A percentile compares a stretch with the other conserved stretches of the same genome.
These are phyloP conservation scores for Bubo blakistoni DNA, from an alignment of 2,113 vertebrate genomes.

Conservation along the genomic window DNA sequence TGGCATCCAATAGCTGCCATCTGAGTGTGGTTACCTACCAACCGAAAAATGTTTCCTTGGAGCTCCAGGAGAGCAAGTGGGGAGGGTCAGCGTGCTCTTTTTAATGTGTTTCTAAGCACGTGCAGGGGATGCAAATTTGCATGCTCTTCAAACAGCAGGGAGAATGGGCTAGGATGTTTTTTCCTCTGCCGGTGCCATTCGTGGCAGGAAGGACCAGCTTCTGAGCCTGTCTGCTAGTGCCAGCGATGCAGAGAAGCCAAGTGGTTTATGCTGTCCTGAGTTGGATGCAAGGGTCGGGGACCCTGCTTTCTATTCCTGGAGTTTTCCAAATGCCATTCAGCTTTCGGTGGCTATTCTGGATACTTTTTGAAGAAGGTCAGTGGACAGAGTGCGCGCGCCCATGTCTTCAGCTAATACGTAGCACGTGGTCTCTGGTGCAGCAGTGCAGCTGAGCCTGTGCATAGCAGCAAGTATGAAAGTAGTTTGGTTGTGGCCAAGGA, in stretches of 20 bases:
- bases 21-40: not conserved
- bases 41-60: not conserved
- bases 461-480: not conserved
- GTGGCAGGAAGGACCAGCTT: not conserved
- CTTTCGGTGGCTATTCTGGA: not conserved
- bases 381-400: fast-evolving
- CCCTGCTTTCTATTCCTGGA: not conserved
- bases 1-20: not conserved
- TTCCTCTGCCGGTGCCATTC: not conserved
- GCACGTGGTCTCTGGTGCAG: not conserved
- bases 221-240: not conserved
- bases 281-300: not conserved
- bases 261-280: not conserved
- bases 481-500: not conserved
- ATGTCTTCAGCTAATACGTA: not conserved
- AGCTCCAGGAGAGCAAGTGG: not conserved
- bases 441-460: not conserved
- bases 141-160: fast-evolving
- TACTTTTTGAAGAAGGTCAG: not conserved
- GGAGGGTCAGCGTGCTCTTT: not conserved
- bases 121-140: not conserved
- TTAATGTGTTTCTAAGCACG: not conserved
- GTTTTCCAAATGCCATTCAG: not conserved
- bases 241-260: not conserved
- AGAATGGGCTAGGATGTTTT: not conserved